Evolutionary conservation across 2,888 invertebrate species (phyloP).

Genomic region (Drosophila conformis): DNA sequence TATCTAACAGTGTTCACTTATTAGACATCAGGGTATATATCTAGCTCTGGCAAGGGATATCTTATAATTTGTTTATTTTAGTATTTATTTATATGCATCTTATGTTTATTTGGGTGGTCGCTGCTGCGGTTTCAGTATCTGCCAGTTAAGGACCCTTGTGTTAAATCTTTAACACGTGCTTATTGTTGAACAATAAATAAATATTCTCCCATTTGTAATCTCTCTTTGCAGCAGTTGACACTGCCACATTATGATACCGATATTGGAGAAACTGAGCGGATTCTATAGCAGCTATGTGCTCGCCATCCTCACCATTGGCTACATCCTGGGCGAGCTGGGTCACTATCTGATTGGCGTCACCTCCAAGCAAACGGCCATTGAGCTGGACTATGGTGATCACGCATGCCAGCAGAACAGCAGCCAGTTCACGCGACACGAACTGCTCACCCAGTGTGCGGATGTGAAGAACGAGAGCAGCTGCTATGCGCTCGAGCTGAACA

Average conservation of each 20-base stretch:
- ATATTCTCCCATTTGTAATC: neutral
- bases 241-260: conserved; percentile 74
- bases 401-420: conserved; percentile 92
- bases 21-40: neutral
- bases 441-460: conserved; percentile 87
- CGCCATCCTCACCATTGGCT: conserved; percentile 92
- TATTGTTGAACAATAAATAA: neutral
- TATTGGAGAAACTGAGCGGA: conserved; percentile 87
- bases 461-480: conserved; percentile 88
- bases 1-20: neutral
- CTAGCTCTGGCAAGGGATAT: neutral
- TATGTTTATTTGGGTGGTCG: neutral
- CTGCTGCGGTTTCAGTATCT: no score
- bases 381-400: conserved; percentile 94
- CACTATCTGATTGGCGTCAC: conserved; percentile 96
- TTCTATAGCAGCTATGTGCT: conserved; percentile 93
- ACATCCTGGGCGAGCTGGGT: conserved; percentile 94
- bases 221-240: neutral
- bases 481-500: conserved; percentile 88
- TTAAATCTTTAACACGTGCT: neutral
- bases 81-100: neutral
- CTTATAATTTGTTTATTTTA: neutral
- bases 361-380: conserved; percentile 93
- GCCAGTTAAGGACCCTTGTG: neutral
- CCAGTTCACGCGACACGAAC: conserved; percentile 86